Evolutionary conservation across 64 coral and sea anemone species (phyloP), one percentile per base, ranked within the genome.

Genomic region (Actinia tenebrosa): DNA sequence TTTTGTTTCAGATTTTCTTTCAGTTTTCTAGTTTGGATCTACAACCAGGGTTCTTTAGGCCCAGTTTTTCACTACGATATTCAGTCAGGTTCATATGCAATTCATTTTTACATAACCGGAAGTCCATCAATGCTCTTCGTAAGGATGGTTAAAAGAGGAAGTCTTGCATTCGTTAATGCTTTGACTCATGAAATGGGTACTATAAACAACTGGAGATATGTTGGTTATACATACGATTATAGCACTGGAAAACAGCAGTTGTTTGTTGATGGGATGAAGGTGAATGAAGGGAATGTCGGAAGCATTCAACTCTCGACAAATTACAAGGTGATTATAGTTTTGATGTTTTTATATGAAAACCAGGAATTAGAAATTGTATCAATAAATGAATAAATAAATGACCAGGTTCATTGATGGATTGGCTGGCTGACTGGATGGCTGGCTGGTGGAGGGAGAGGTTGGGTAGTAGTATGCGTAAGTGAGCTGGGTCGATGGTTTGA

Each of bases 201-300:
- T 9, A 22, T 23, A 3, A 45, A 69, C 6, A 44, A 10, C 5
- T 96, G 94, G 94, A 86, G 77, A 50, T 87, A 83, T 43, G 22
- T 89, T 10, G 94, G 84, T 7, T 89, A 85, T 47, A 89, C 88
- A 1, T 96, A 96, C 50, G 88, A 96, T 60, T 55, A 92, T 45
- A 8, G 20, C 9, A 84, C 78, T 37, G 94, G 94, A 5, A 42
- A 84, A 17, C 61, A 87, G 43, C 84, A 42, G 82, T 44, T 96
- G 16, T 96, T 84, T 86, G 82, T 96, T 13, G 58, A 96, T 87
- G 90, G 84, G 3, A 19, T 37, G 0, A 83, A 87, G 1, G 86
- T 80, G 5, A 77, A 45, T 7, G 53, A 89, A 66, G 55, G 64
- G 64, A 62, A 87, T 22, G 44, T 92, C 77, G 84, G 84, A 16